These are phyloP conservation scores for Pachyuromys duprasi DNA, from an alignment of 2,797 vertebrate genomes.

Conservation along the genomic window DNA sequence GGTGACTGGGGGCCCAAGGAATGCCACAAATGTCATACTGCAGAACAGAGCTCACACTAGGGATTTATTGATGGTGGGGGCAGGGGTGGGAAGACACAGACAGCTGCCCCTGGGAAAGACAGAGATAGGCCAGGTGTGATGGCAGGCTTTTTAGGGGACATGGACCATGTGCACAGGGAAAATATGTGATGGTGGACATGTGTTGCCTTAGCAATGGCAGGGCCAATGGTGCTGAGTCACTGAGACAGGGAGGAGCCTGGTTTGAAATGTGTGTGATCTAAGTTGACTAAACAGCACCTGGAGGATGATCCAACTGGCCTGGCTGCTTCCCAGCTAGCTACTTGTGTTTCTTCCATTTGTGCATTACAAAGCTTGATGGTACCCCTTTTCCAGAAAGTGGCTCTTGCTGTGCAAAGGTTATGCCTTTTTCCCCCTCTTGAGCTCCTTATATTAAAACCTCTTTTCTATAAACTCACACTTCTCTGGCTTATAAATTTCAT, in stretches of 20 bases:
- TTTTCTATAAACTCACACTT: not conserved
- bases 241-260: not conserved
- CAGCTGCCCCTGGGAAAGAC: not conserved
- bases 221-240: not conserved
- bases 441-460: not conserved
- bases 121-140: not conserved
- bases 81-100: not conserved
- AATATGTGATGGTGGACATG: too few relatives aligned
- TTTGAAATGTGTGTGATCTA: not conserved
- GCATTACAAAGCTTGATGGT: too few relatives aligned
- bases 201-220: not conserved
- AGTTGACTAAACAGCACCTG: not conserved
- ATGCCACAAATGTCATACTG: too few relatives aligned
- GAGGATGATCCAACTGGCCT: not conserved
- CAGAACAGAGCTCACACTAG: not conserved
- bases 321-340: not conserved
- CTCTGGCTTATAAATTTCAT: not conserved
- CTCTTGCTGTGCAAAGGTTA: not conserved
- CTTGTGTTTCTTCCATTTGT: not conserved
- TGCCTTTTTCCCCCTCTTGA: rapidly evolving
- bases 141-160: not conserved
- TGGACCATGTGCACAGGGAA: too few relatives aligned
- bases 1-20: not conserved
- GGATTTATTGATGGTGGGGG: not conserved
- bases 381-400: not conserved